These are phyloP conservation scores for Belgica antarctica DNA, from an alignment of 2,888 invertebrate genomes.

Conservation along the genomic window DNA sequence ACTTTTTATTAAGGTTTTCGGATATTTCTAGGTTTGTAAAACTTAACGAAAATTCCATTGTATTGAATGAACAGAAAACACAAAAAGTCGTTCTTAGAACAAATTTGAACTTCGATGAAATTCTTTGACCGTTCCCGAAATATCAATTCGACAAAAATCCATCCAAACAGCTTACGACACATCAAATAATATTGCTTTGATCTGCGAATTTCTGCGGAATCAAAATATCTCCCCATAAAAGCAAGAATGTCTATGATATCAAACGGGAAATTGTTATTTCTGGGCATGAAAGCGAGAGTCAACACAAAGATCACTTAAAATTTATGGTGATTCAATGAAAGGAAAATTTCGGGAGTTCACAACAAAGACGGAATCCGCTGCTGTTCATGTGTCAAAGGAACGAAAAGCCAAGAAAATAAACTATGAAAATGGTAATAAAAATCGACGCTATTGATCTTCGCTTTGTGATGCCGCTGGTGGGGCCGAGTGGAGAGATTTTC, in stretches of 20 bases:
- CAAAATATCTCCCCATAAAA: constrained; percentile 31
- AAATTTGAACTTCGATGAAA: neutral
- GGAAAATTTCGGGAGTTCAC: neutral
- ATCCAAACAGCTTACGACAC: no score
- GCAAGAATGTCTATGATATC: constrained; percentile 31
- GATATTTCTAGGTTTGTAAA: no score
- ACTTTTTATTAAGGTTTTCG: no score
- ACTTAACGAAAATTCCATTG: no score
- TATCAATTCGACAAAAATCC: no score
- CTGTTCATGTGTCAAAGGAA: constrained; percentile 4
- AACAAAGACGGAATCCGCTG: neutral
- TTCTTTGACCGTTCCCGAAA: neutral
- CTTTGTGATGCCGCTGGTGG: constrained; percentile 3
- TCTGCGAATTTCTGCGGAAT: constrained; percentile 34
- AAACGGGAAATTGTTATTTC: constrained; percentile 32
- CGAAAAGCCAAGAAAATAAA: neutral
- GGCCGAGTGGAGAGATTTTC: neutral
- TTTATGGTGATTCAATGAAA: constrained; percentile 38
- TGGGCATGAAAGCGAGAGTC: constrained; percentile 5
- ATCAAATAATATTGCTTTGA: no score
- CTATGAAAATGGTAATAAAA: constrained; percentile 32
- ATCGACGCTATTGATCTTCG: constrained; percentile 31
- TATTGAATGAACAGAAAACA: no score
- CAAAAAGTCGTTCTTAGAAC: neutral
- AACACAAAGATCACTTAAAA: constrained; percentile 42